phyloP scores from a whole-genome alignment of 2,797 vertebrate genomes.

The Hirundo rustica region DNA sequence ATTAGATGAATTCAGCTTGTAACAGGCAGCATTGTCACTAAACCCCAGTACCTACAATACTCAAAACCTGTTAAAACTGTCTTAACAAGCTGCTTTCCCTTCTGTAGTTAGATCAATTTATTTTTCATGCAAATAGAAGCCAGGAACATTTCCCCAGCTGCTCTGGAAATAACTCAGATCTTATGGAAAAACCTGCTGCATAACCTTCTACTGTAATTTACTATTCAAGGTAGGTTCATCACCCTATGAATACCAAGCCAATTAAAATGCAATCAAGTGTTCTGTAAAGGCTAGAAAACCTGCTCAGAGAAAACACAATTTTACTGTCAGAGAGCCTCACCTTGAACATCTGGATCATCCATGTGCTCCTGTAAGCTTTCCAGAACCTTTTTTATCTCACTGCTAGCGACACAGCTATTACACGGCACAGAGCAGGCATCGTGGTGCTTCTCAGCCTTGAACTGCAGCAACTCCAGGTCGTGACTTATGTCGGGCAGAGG shows the following conservation, averaged over 20 bases:
- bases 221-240: not conserved
- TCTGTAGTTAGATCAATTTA: not conserved
- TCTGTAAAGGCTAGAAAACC: not conserved
- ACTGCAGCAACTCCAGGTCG: constrained; percentile 83
- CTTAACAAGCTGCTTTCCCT: not conserved
- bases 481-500: constrained; percentile 88
- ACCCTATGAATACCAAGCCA: not conserved
- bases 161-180: not conserved
- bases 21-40: not conserved
- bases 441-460: constrained; percentile 57
- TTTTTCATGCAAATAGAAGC: not conserved
- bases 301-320: not conserved
- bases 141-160: not conserved
- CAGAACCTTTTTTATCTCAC: constrained; percentile 88
- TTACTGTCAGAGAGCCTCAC: constrained; percentile 56
- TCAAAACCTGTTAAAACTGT: not conserved
- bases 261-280: not conserved
- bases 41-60: not conserved
- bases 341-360: constrained; percentile 88
- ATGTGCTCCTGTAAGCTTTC: constrained; percentile 87
- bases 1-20: not conserved
- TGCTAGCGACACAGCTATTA: constrained; percentile 79
- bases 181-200: not conserved
- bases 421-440: not conserved
- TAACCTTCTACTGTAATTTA: not conserved